These are phyloP conservation scores for Periphyllus acericola DNA, from an alignment of 2,888 invertebrate genomes.

Conservation along the genomic window DNA sequence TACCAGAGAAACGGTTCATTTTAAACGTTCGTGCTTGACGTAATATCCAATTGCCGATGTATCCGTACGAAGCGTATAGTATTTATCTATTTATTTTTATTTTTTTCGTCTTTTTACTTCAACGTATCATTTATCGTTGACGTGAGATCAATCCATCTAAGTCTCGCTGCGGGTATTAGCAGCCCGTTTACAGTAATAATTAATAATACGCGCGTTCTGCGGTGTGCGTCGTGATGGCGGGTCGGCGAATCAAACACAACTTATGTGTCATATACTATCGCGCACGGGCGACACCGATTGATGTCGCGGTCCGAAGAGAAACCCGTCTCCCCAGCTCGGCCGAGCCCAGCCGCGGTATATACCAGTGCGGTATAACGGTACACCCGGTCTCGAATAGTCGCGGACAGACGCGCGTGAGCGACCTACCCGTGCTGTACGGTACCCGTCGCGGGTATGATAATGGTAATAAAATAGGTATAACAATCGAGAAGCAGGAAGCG, in stretches of 20 bases:
- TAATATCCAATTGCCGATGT: too few relatives aligned
- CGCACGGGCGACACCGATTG: background rate
- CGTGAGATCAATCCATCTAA: too few relatives aligned
- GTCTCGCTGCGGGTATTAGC: too few relatives aligned
- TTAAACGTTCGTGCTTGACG: too few relatives aligned
- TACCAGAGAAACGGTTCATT: too few relatives aligned
- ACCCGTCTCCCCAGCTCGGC: background rate
- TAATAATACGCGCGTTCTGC: too few relatives aligned
- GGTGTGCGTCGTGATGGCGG: background rate
- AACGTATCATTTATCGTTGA: too few relatives aligned
- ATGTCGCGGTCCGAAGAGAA: background rate
- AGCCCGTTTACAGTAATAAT: too few relatives aligned
- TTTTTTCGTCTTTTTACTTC: too few relatives aligned
- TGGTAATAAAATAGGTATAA: background rate
- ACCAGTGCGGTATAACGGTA: background rate
- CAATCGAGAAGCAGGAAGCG: background rate
- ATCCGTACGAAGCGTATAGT: too few relatives aligned
- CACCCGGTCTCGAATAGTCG: background rate
- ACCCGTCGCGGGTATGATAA: background rate
- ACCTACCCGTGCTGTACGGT: background rate
- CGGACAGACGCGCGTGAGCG: background rate
- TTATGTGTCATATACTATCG: background rate
- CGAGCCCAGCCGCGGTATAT: background rate
- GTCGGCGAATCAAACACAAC: background rate
- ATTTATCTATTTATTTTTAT: too few relatives aligned